Evolutionary conservation across 2,113 vertebrate species (phyloP).

Genomic region (Lonchura striata): DNA sequence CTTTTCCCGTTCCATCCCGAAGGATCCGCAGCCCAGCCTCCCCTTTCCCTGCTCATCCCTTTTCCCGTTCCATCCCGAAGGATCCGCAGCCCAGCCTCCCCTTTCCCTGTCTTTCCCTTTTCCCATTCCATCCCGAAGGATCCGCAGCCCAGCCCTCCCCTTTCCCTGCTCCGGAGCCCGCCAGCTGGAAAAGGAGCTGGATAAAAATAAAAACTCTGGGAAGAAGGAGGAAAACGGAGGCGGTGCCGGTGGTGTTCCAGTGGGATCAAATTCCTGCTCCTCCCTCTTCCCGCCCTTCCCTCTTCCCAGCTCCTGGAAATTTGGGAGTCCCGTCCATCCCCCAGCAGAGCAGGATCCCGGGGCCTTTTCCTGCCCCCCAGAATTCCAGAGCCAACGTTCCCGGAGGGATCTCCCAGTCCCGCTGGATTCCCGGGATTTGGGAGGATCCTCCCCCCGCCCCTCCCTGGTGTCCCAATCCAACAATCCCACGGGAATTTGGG

Average conservation of each 20-base stretch:
- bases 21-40: neutral
- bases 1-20: neutral
- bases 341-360: neutral
- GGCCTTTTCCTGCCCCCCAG: accelerated
- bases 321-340: accelerated
- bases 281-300: neutral
- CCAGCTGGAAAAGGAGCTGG: neutral
- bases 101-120: neutral
- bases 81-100: neutral
- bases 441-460: neutral
- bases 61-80: neutral
- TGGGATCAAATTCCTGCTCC: neutral
- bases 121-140: neutral
- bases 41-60: too few relatives aligned
- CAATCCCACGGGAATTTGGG: accelerated
- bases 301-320: neutral
- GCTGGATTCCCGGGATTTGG: neutral
- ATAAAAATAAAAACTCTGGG: neutral
- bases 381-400: accelerated
- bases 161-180: too few relatives aligned
- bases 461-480: neutral
- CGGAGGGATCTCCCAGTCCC: neutral
- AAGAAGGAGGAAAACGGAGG: neutral
- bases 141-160: neutral
- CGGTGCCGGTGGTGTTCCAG: accelerated